phyloP scores from a whole-genome alignment of 1,140 invertebrate species.

The Wasmannia auropunctata region DNA sequence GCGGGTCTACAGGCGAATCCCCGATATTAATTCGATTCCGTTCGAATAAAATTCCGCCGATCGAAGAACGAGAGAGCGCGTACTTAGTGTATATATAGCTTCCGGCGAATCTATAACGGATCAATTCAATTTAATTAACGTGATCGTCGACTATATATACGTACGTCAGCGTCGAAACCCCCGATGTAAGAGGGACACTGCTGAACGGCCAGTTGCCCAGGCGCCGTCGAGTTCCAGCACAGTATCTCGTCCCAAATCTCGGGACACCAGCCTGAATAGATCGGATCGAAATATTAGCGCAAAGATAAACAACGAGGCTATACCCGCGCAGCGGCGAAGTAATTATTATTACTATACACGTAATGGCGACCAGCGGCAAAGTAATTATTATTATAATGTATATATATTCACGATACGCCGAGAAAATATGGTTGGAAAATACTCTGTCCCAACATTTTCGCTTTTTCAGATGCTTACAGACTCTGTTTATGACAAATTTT shows the following conservation, averaged over 20 bases:
- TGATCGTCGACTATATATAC: background rate
- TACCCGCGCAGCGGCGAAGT: background rate
- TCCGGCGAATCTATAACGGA: background rate
- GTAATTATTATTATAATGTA: background rate
- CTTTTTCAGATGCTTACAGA: background rate
- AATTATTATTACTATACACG: background rate
- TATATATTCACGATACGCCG: too few relatives aligned
- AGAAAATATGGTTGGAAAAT: background rate
- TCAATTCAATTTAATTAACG: background rate
- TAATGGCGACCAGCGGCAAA: background rate
- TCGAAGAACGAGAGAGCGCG: background rate
- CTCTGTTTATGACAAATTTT: background rate
- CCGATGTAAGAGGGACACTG: slow-evolving; percentile 85
- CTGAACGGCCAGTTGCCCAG: slow-evolving; percentile 81
- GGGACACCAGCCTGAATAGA: slow-evolving; percentile 83
- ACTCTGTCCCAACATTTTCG: background rate
- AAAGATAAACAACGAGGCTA: background rate
- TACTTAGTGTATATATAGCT: too few relatives aligned
- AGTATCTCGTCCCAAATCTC: slow-evolving; percentile 86
- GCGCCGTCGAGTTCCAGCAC: slow-evolving; percentile 86
- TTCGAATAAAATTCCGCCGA: background rate
- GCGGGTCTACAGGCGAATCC: background rate
- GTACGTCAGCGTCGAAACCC: slow-evolving; percentile 83
- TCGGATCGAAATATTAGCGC: background rate
- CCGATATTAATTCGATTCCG: background rate